A percentile compares a stretch with the other conserved stretches of the same genome.
Conservation (phyloP, 2,888 invertebrate genomes). For the Idaea straminata region DNA sequence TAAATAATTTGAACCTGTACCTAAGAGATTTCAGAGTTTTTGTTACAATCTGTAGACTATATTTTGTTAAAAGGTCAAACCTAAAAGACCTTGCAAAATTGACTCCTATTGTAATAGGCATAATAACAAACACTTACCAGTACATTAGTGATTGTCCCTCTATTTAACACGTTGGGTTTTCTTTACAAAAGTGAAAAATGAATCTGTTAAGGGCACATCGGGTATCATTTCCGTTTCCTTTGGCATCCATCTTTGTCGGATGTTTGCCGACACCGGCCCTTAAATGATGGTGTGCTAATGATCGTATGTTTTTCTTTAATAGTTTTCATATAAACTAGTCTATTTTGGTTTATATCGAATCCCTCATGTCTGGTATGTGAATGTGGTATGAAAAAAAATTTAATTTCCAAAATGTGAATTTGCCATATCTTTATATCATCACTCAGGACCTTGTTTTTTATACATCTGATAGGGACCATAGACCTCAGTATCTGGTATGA, state of each 20-base stretch:
- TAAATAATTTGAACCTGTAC: no score
- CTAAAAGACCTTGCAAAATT: no score
- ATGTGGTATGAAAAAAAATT: not conserved
- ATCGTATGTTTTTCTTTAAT: slow-evolving; percentile 14
- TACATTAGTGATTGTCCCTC: slow-evolving; percentile 38
- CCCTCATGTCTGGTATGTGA: no score
- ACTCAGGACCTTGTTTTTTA: no score
- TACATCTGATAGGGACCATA: no score
- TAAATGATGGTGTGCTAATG: slow-evolving; percentile 52
- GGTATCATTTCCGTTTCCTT: slow-evolving; percentile 68
- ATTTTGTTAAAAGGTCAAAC: no score
- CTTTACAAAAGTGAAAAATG: slow-evolving; percentile 57
- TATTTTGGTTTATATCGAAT: not conserved
- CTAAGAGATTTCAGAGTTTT: no score
- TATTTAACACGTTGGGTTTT: slow-evolving; percentile 31
- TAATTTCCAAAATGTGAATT: no score
- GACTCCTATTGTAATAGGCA: slow-evolving; percentile 3
- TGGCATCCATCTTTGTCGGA: slow-evolving; percentile 71
- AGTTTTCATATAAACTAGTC: not conserved
- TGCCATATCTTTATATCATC: no score
- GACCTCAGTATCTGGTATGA: no score
- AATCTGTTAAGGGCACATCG: slow-evolving; percentile 62
- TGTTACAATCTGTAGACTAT: no score
- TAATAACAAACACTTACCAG: slow-evolving; percentile 34
- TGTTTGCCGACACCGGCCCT: slow-evolving; percentile 64